Evolutionary conservation across 1,140 invertebrate genomes (phyloP).

Genomic region (Diachasma alloeum): DNA sequence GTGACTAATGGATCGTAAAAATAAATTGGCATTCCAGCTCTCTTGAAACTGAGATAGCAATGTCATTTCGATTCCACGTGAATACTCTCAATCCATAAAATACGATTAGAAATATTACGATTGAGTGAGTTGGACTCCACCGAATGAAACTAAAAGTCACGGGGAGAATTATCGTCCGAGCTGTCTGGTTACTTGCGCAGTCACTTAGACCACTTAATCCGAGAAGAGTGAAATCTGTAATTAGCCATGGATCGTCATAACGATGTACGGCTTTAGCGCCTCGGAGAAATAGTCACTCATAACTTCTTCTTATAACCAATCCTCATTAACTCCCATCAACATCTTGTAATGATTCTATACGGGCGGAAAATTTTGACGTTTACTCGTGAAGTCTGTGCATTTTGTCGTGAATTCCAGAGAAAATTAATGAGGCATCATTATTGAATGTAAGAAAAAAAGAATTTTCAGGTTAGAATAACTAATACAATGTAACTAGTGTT

Average conservation of each 20-base stretch:
- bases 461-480: too few relatives aligned
- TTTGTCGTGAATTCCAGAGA: too few relatives aligned
- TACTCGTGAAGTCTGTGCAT: too few relatives aligned
- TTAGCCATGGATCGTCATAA: conserved; percentile 19
- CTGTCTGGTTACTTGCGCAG: conserved; percentile 14
- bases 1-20: conserved; percentile 20
- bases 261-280: background rate
- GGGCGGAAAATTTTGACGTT: too few relatives aligned
- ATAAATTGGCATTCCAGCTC: conserved; percentile 19
- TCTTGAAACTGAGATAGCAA: background rate
- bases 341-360: too few relatives aligned
- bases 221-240: conserved; percentile 24
- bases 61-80: conserved; percentile 2
- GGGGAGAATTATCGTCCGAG: background rate
- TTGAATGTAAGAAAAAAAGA: too few relatives aligned
- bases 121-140: background rate
- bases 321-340: background rate
- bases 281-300: background rate
- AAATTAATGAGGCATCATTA: too few relatives aligned
- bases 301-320: background rate
- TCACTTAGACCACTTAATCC: conserved; percentile 25
- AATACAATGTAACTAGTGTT: too few relatives aligned
- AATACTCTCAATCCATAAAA: background rate
- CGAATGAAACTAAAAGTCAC: background rate
- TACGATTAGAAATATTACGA: background rate